Evolutionary conservation across 1,140 invertebrate species (phyloP), one percentile per base, ranked within the genome.

Genomic region (Zaprionus ghesquierei): DNA sequence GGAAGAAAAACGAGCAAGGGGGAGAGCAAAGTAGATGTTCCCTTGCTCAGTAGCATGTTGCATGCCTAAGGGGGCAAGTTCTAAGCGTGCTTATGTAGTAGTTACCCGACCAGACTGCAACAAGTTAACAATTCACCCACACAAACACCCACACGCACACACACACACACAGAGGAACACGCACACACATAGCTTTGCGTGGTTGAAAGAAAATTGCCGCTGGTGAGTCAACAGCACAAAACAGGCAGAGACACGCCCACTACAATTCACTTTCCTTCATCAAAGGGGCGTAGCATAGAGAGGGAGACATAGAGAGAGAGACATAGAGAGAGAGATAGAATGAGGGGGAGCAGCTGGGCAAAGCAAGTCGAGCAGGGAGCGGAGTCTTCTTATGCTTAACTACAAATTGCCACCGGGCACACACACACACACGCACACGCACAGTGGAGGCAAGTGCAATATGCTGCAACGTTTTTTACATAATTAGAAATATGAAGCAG

Each of bases 401-500:
- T 85, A 81, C 46, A 85, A 87, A 78, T 66, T 79, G 75, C 81
- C 79, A n/a, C 61, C 8, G 65, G 75, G 70, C 63, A 65, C n/a
- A 53, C 18, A 56, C 22, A 65, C 44, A 33, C 51, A 22, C 46
- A 41, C n/a, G n/a, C 20, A 18, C 49, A 53, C 18, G 29, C 35
- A 20, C 10, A 31, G 18, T 15, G 18, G 15, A 15, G 15, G 58
- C 51, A 35, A 54, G 5, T 75, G 81, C 78, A 78, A 69, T 78
- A 87, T 75, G 66, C 49, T 55, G 64, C 29, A 82, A 82, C 69
- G 60, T 75, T 86, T 79, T 85, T 73, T 76, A 82, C 79, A 81
- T 86, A 89, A 86, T 87, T 86, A 89, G 84, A 86, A 87, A 87
- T 79, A 79, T 81, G 71, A 73, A 77, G 61, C 70, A 53, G 49